Conservation (phyloP, 2,797 vertebrate species). For the Craterocephalus amniculus region DNA sequence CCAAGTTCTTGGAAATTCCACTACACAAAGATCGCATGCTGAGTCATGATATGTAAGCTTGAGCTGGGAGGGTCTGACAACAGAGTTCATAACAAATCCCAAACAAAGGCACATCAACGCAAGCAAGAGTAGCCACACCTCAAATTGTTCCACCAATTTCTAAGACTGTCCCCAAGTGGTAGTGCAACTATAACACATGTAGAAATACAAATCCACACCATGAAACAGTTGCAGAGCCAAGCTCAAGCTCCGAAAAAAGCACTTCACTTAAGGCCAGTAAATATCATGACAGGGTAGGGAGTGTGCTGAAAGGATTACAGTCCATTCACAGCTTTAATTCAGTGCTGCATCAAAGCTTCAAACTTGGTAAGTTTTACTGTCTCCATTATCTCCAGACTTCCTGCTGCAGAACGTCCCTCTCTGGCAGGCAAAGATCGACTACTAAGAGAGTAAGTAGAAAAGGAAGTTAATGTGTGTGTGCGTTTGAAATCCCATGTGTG, state of each 20-base stretch:
- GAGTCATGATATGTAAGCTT: neutral
- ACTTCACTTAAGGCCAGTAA: neutral
- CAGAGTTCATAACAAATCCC: neutral
- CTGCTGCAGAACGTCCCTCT: constrained; percentile 30
- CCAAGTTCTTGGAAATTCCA: neutral
- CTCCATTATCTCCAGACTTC: constrained; percentile 53
- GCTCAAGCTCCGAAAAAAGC: neutral
- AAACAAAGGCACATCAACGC: neutral
- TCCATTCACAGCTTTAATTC: constrained; percentile 27
- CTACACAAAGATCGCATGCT: neutral
- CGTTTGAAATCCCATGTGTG: constrained; percentile 16
- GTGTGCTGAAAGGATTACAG: constrained; percentile 22
- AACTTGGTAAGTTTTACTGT: constrained; percentile 28
- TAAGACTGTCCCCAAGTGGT: neutral
- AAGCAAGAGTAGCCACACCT: neutral
- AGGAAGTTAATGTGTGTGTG: constrained; percentile 17
- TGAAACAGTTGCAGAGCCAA: neutral
- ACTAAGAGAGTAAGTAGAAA: constrained; percentile 32
- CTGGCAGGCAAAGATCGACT: constrained; percentile 47
- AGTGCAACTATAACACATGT: neutral
- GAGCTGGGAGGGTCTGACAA: neutral
- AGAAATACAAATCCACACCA: neutral
- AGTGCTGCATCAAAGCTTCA: constrained; percentile 31
- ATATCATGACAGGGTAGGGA: neutral
- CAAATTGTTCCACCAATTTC: neutral